These are phyloP conservation scores for Campylorhamphus procurvoides DNA, from an alignment of 2,113 vertebrate species.

Conservation along the genomic window DNA sequence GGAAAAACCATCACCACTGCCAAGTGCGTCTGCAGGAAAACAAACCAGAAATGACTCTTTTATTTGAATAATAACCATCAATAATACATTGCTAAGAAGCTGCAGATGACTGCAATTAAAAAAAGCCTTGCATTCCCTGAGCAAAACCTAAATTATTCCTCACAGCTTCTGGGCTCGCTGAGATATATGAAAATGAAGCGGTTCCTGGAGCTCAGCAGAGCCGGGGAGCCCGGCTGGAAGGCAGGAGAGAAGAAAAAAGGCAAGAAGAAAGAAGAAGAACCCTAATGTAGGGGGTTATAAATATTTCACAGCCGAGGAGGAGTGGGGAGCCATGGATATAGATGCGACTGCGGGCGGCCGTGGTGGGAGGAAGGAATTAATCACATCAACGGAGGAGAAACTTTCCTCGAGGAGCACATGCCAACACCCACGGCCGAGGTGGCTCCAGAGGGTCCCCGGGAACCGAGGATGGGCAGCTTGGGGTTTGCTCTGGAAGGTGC, in stretches of 20 bases:
- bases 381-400: constrained; percentile 25
- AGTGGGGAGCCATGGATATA: constrained; percentile 52
- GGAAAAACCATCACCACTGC: not conserved
- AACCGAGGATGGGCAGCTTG: fast-evolving
- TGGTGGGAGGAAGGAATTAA: constrained; percentile 65
- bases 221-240: not conserved
- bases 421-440: not conserved
- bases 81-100: constrained; percentile 71
- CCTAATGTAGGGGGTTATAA: constrained; percentile 41
- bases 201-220: constrained; percentile 27
- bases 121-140: constrained; percentile 68
- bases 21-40: not conserved
- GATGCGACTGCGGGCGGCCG: not conserved
- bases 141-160: constrained; percentile 67
- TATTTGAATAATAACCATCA: constrained; percentile 67
- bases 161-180: constrained; percentile 45
- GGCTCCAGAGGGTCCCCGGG: not conserved
- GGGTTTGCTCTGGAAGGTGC: not conserved
- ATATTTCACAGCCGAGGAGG: constrained; percentile 59
- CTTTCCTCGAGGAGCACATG: not conserved
- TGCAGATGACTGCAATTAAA: constrained; percentile 76
- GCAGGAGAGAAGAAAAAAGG: not conserved
- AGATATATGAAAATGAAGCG: constrained; percentile 39
- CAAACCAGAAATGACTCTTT: not conserved
- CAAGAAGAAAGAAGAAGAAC: not conserved